Base-by-base conservation (phyloP, 2,113 vertebrate genomes). In the Melanocharis versteri region DNA sequence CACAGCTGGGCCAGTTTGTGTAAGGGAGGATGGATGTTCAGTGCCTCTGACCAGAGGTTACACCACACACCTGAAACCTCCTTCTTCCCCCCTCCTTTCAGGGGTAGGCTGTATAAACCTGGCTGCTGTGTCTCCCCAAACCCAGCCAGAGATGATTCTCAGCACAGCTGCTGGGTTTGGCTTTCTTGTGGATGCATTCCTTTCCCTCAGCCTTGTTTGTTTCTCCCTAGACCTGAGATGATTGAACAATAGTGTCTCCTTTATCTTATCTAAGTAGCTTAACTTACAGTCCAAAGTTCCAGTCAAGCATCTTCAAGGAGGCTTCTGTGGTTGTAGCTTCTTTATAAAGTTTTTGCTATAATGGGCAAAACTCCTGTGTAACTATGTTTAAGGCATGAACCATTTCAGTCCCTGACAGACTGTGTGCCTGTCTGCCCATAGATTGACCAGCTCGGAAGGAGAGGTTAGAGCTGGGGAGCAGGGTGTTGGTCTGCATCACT, bases 31-130 rank as follows among this genome's bases (percentile, higher is more conserved):
- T 37, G 47, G 33, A 21, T 45, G 22, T 72, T 62, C 68, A 39
- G 39, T 28, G 48, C 69, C 47, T 73, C 58, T 84, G 40, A 27
- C 17, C 57, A 72, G 68, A 72, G 33, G 11, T 62, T 17, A 37
- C 1, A 0, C 27, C 66, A 26, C 0, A 0, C 16, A 53, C 57
- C 39, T 9, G 1, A 62, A 83, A 37, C 18, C 18, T 64, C 69
- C 39, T 54, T 35, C 45, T 30, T 13, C 20, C 11, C 2, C 6
- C 4, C 23, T 37, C 9, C 9, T 33, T 45, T 64, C 6, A 7
- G 15, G 18, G 14, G 11, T 23, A 28, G 33, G 57, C 47, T 71
- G 2, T 35, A 23, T 80, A 31, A 65, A 53, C 33, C 33, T 80
- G 77, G 50, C 39, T 44, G 24, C 50, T 80, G 26, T 44, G 14